These are phyloP conservation scores for Tenthredo scrophulariae DNA, from an alignment of 2,888 invertebrate genomes.

Conservation along the genomic window DNA sequence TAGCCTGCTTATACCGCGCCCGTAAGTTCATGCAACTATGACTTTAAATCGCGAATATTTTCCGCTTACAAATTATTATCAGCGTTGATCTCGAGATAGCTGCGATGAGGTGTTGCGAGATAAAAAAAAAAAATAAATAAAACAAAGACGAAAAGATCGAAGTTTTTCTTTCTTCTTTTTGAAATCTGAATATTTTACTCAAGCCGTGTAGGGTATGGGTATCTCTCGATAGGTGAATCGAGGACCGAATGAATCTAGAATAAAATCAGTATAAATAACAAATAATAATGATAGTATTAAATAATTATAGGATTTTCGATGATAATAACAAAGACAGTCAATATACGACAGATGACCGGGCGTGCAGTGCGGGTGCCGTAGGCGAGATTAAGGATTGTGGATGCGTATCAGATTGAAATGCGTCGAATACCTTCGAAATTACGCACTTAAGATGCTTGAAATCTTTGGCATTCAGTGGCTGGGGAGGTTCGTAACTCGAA, in stretches of 20 bases:
- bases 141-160: neutral
- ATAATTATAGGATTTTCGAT: neutral
- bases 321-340: conserved; percentile 27
- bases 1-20: neutral
- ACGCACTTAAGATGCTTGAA: conserved; percentile 54
- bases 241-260: neutral
- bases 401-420: conserved; percentile 46
- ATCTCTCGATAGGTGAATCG: neutral
- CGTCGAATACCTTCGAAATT: conserved; percentile 45
- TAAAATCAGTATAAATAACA: conserved; percentile 19
- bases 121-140: too few relatives aligned
- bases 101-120: neutral
- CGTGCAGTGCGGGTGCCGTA: neutral
- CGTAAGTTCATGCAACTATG: neutral
- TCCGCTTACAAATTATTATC: conserved; percentile 5
- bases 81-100: neutral
- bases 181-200: neutral
- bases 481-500: conserved; percentile 20
- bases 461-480: conserved; percentile 53
- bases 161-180: neutral
- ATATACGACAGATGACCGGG: neutral
- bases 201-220: neutral
- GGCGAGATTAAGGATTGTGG: conserved; percentile 46
- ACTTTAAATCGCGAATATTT: conserved; percentile 21
- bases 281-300: conserved; percentile 13